Base-by-base conservation (phyloP, 2,888 invertebrate species). In the Lasioglossum figueresi region DNA sequence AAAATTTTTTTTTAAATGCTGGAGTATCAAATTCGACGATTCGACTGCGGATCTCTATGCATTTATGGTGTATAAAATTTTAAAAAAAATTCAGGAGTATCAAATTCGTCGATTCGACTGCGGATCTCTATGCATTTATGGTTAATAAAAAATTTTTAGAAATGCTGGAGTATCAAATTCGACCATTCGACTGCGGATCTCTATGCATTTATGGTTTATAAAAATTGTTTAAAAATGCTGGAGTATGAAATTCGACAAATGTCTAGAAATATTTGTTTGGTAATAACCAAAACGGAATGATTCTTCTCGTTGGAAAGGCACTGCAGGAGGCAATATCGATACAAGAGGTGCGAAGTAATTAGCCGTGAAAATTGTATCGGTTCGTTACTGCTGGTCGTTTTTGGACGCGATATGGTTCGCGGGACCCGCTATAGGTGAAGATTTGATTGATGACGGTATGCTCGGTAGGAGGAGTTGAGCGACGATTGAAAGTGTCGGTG, bases 401-500 rank as follows among this genome's bases (percentile, higher is more conserved):
- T 74, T 68, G 80, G 66, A 40, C 37, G 63, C 52, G 77, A 56
- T 77, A 70, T 40, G 77, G 70, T 27, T 45, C 56, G 77, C 37
- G 71, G 59, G 34, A 71, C 31, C n/a, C 43, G 27, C 23, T 31
- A 43, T 43, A 52, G 70, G 16, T 16, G 80, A 68, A 52, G 80
- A 80, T 81, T 81, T 81, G 80, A 81, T 81, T 81, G 80, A 81
- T 77, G 76, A 77, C 56, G 45, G 76, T 37, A 56, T 4, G 80
- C 76, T 52, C 27, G 76, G 70, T 70, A 40, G 70, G 70, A 70
- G 80, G 70, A 40, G 80, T 48, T 48, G 66, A 52, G 71, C 77
- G 77, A 77, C 68, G 77, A 77, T 81, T 76, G 71, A 81, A 77
- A 81, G 59, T 77, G 80, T 77, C 80, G 80, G 40, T 31, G 80